Conservation (phyloP, 2,888 invertebrate genomes). For the Chrysolina americana region DNA sequence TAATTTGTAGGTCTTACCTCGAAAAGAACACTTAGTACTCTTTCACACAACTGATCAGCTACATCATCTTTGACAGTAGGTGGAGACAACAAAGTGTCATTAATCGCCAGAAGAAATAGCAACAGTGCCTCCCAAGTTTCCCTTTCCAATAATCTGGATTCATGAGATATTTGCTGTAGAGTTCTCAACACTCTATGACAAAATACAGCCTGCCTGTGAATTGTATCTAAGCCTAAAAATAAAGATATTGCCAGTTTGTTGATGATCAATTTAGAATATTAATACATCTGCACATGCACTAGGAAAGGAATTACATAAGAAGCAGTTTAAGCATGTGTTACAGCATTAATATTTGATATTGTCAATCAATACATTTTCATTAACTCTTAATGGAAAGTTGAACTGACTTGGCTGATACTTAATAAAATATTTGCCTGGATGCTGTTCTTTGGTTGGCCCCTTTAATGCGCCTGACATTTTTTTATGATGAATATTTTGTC, state of each 20-base stretch:
- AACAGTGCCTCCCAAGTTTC: constrained; percentile 94
- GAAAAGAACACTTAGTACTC: constrained; percentile 93
- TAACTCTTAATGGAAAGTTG: too few relatives aligned
- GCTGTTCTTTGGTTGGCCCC: too few relatives aligned
- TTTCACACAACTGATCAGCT: constrained; percentile 91
- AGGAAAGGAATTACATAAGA: neutral
- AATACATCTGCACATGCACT: neutral
- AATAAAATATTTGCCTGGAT: too few relatives aligned
- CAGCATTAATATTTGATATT: neutral
- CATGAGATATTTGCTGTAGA: constrained; percentile 84
- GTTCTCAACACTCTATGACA: constrained; percentile 93
- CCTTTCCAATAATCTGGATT: constrained; percentile 82
- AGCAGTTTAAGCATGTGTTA: neutral
- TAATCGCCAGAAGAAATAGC: constrained; percentile 89
- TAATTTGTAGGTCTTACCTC: constrained; percentile 73
- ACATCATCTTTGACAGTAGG: constrained; percentile 95
- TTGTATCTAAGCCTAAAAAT: constrained; percentile 84
- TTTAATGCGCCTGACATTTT: too few relatives aligned
- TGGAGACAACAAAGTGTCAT: constrained; percentile 91
- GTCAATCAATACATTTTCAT: constrained; percentile 1
- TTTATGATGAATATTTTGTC: too few relatives aligned
- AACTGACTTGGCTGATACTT: too few relatives aligned
- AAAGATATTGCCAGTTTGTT: neutral
- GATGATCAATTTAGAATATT: neutral
- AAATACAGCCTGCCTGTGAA: constrained; percentile 92